Percentiles rank a stretch among this genome's conserved stretches.
Conservation (phyloP, 2,113 vertebrate genomes). For the Myiozetetes cayanensis region DNA sequence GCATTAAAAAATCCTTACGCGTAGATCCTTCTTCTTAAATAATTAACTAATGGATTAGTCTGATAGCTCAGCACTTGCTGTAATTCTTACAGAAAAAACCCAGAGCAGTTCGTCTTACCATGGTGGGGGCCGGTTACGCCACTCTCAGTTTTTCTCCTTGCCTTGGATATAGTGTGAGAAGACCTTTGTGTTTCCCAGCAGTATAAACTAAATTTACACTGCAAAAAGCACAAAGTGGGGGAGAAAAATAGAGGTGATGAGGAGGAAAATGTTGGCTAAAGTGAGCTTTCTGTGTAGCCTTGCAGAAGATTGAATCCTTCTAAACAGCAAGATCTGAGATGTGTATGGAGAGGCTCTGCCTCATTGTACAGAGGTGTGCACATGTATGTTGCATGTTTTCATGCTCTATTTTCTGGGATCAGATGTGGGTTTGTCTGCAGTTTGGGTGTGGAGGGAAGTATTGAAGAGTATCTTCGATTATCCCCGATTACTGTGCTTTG, state of each 20-base stretch:
- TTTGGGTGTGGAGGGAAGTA: not conserved
- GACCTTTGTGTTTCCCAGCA: not conserved
- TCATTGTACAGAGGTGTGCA: not conserved
- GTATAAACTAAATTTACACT: not conserved
- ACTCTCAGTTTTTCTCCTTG: not conserved
- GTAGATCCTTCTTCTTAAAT: constrained; percentile 57
- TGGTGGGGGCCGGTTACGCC: not conserved
- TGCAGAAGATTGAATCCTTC: not conserved
- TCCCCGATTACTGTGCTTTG: not conserved
- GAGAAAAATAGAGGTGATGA: not conserved
- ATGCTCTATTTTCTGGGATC: not conserved
- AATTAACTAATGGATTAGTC: constrained; percentile 64
- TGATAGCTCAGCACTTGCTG: constrained; percentile 65
- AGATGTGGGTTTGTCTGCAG: not conserved
- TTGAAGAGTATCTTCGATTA: not conserved
- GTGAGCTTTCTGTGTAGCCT: not conserved
- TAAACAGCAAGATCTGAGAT: not conserved
- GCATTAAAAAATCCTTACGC: constrained; percentile 58
- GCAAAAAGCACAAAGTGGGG: not conserved
- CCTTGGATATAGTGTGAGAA: not conserved
- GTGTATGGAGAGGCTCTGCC: not conserved
- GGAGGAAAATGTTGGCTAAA: not conserved
- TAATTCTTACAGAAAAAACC: constrained; percentile 19
- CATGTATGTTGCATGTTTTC: not conserved
- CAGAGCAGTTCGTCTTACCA: not conserved